phyloP scores from a whole-genome alignment of 2,797 vertebrate genomes.

The Netta rufina region DNA sequence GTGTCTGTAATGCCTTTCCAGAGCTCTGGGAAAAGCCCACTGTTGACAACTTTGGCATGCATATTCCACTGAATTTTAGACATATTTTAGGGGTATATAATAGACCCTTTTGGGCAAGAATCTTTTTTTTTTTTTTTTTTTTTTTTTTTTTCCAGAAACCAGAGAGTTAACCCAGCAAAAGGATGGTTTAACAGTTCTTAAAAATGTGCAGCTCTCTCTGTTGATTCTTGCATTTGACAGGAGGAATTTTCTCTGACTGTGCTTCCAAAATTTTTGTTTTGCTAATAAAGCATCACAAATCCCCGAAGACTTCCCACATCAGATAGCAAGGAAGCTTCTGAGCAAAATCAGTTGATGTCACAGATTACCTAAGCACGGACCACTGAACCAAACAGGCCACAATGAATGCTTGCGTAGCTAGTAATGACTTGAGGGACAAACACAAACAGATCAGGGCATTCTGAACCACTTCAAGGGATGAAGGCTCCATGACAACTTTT shows the following conservation, averaged over 20 bases:
- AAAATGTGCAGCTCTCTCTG: constrained; percentile 6
- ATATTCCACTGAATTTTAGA: neutral
- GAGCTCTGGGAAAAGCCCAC: neutral
- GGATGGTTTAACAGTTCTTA: constrained; percentile 34
- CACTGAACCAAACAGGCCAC: neutral
- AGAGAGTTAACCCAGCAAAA: constrained; percentile 33
- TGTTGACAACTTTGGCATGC: neutral
- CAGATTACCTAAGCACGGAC: neutral
- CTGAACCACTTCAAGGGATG: neutral
- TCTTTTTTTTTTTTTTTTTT: neutral
- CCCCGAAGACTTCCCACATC: constrained; percentile 39
- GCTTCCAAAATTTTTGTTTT: constrained; percentile 11
- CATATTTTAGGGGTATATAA: neutral
- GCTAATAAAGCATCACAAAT: constrained; percentile 41
- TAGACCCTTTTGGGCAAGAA: neutral
- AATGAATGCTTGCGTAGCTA: neutral
- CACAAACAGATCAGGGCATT: neutral
- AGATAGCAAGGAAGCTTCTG: neutral
- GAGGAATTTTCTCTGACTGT: constrained; percentile 5
- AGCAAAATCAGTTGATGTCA: neutral
- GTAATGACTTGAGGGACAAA: neutral
- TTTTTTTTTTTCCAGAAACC: neutral
- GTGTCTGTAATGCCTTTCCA: neutral
- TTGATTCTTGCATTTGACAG: constrained; percentile 12
- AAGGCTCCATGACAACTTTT: neutral